Evolutionary conservation across 1,140 invertebrate species (phyloP).

Genomic region (Drosophila athabasca): DNA sequence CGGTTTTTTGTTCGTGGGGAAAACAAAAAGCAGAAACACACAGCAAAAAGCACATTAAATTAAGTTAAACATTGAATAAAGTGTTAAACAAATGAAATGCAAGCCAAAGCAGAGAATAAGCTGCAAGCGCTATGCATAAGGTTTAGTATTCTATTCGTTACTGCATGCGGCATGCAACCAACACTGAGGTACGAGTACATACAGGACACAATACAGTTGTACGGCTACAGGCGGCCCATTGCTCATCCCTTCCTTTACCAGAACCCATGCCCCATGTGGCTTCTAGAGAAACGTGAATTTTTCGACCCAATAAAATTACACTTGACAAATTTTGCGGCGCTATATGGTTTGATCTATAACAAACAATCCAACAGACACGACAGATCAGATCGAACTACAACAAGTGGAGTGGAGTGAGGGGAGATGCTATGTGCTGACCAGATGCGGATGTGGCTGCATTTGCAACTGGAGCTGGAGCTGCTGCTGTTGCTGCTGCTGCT

Average conservation of each 20-base stretch:
- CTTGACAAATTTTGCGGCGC: conserved; percentile 37
- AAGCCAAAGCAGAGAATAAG: conserved; percentile 1
- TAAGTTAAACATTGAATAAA: neutral
- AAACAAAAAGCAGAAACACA: conserved; percentile 26
- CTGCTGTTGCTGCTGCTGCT: conserved; percentile 17
- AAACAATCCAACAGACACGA: conserved; percentile 15
- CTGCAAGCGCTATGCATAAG: conserved; percentile 24
- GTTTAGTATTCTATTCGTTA: too few species aligned
- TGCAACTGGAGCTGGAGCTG: conserved; percentile 20
- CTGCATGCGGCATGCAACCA: neutral
- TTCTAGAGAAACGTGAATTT: conserved; percentile 6
- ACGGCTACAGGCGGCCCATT: neutral
- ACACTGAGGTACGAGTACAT: neutral
- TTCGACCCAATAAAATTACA: neutral
- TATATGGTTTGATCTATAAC: conserved; percentile 10
- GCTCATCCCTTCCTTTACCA: conserved; percentile 4
- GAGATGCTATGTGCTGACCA: conserved; percentile 33
- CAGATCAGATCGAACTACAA: neutral
- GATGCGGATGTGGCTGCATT: conserved; percentile 15
- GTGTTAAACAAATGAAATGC: conserved; percentile 1
- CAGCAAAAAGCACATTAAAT: conserved; percentile 33
- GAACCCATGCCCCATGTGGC: neutral
- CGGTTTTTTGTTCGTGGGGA: neutral
- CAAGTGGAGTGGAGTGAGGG: conserved; percentile 12
- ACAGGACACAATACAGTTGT: conserved; percentile 13